A percentile compares a stretch with the other conserved stretches of the same genome.
Evolutionary conservation across 2,113 vertebrate genomes (phyloP).

Genomic region (Myotis davidii): DNA sequence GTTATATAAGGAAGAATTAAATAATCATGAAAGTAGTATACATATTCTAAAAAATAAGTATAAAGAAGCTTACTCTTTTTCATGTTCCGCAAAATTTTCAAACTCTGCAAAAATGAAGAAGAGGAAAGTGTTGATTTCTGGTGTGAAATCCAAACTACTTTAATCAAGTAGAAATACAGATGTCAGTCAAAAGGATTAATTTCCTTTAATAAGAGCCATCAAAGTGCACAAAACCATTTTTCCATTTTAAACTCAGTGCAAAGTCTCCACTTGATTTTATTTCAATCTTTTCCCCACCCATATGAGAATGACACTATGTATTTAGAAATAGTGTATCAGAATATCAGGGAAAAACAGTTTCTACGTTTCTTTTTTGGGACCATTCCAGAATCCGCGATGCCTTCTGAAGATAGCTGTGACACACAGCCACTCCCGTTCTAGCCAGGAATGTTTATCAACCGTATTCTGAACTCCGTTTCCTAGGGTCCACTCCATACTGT

Average conservation of each 20-base stretch:
- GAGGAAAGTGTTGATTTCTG: constrained; percentile 52
- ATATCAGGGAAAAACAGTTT: not conserved
- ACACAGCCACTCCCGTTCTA: not conserved
- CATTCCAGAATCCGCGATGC: not conserved
- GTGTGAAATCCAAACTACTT: constrained; percentile 53
- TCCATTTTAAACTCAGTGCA: constrained; percentile 6
- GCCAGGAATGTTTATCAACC: not conserved
- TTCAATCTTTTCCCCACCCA: not conserved
- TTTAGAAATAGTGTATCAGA: constrained; percentile 24
- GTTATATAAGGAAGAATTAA: constrained; percentile 7
- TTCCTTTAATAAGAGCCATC: not conserved
- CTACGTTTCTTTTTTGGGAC: not conserved
- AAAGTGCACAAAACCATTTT: not conserved
- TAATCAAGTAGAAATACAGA: constrained; percentile 17
- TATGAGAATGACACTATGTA: not conserved
- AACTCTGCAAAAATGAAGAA: constrained; percentile 82
- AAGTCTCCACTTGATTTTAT: constrained; percentile 11
- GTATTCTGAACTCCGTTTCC: not conserved
- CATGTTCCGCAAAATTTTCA: constrained; percentile 88
- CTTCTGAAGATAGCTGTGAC: not conserved
- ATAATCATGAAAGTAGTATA: not conserved
- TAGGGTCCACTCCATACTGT: not conserved
- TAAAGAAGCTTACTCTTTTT: constrained; percentile 87
- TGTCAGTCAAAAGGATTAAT: not conserved
- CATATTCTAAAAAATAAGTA: not conserved